Evolutionary conservation across 2,888 invertebrate species (phyloP), one percentile per base, ranked within the genome.

Genomic region (Masnerella sp.): DNA sequence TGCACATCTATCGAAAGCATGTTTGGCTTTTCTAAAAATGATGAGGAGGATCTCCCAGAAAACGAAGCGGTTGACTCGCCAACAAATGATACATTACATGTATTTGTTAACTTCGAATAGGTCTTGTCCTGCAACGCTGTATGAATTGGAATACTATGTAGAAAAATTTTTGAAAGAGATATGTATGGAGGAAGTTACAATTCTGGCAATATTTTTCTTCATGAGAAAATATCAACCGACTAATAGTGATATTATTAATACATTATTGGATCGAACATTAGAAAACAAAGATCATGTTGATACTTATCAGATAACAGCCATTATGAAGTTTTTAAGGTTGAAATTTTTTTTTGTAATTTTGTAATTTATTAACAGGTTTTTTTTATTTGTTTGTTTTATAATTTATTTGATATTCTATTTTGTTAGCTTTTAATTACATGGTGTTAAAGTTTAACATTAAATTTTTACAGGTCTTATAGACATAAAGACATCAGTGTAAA

Each of bases 161-260:
- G 42, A 65, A 30, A 67, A 70, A 40, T 52, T 42, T 38, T 4
- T 59, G 14, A 36, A 49, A 28, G 18, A 62, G 5, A 62, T 77
- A 52, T 28, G 43, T 20, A 3, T 71, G 7, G 42, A 64, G 11
- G 74, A 78, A 59, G 0, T 77, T 9, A 38, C 32, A 11, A 32
- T 76, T 4, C 11, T 76, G 77, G 90, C 92, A 2, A 91, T 94
- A 91, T 94, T 93, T 0, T 94, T 93, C 84, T 95, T 95, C 80
- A 95, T 95, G 88, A 92, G 52, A 28, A 52, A 45, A 9, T 52
- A 64, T 17, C 34, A 45, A 45, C 22, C 47, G 92, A 11, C 90
- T 92, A 87, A 92, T 91, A 0, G 90, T 89, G 11, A 89, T 4
- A 43, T 52, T 52, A 5, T 15, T 0, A 2, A 1, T 0, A 25